phyloP scores from a whole-genome alignment of 64 coral and sea anemone genomes.

The Acropora yongei region DNA sequence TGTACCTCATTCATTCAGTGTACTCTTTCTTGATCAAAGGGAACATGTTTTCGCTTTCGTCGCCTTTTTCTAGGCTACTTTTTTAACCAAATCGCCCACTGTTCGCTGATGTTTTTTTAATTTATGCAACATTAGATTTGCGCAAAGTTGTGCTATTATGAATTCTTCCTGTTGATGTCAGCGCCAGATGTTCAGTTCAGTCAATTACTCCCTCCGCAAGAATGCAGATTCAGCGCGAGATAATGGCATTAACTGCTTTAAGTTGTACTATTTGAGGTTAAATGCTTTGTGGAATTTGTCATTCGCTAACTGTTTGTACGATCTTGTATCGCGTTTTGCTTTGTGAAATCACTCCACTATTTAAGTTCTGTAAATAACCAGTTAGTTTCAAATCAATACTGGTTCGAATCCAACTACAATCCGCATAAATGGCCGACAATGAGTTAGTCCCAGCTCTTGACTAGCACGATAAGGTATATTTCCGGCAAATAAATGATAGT shows the following conservation, averaged over 20 bases:
- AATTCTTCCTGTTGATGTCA: neutral
- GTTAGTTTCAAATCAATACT: neutral
- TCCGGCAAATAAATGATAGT: neutral
- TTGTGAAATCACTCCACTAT: neutral
- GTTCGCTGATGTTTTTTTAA: neutral
- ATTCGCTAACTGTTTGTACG: neutral
- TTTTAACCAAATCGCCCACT: no score
- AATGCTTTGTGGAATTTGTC: neutral
- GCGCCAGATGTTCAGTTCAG: neutral
- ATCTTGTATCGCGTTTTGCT: neutral
- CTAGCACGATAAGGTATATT: neutral
- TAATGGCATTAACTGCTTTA: neutral
- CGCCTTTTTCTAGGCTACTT: neutral
- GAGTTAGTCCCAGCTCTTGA: neutral
- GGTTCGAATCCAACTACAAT: neutral
- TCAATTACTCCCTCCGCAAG: slow-evolving; percentile 1
- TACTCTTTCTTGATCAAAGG: neutral
- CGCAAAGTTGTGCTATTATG: neutral
- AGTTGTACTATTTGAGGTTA: neutral
- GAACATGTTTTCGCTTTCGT: neutral
- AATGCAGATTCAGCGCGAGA: slow-evolving; percentile 14
- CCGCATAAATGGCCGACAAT: slow-evolving; percentile 3
- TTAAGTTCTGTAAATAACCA: no score
- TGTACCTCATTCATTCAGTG: neutral
- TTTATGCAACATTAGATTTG: neutral